A percentile compares a stretch with the other conserved stretches of the same genome.
These are phyloP conservation scores for Tachysurus fulvidraco DNA, from an alignment of 2,113 vertebrate species.

Conservation along the genomic window DNA sequence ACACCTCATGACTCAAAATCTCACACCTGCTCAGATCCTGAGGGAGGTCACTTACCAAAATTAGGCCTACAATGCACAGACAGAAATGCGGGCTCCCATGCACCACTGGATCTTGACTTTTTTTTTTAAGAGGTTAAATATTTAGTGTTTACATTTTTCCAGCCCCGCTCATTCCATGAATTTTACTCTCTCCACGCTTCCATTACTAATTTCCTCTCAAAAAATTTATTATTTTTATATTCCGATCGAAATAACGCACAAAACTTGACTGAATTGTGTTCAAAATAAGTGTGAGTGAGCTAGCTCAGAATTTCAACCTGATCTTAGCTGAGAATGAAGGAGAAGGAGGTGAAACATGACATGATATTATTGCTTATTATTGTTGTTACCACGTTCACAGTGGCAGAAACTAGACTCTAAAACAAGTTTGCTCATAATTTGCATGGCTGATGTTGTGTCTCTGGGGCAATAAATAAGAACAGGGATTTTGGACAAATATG, in stretches of 20 bases:
- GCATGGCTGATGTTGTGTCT: background rate
- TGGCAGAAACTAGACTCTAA: background rate
- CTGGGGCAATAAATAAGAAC: background rate
- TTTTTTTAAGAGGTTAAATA: conserved; percentile 71
- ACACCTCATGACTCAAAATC: conserved; percentile 34
- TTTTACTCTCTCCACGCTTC: conserved; percentile 18
- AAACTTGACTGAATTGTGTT: background rate
- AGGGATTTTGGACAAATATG: background rate
- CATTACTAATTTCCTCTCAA: background rate
- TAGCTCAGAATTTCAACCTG: background rate
- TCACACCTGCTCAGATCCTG: conserved; percentile 70
- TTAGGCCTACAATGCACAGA: conserved; percentile 54
- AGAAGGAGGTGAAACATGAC: background rate
- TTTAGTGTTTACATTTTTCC: conserved; percentile 30
- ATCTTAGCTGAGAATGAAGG: background rate
- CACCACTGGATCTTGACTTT: conserved; percentile 65
- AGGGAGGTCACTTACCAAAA: conserved; percentile 73
- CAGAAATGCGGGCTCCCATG: conserved; percentile 45
- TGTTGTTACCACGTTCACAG: background rate
- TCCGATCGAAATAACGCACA: background rate
- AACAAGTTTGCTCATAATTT: background rate
- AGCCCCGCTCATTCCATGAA: background rate
- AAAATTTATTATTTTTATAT: background rate
- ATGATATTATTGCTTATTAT: background rate
- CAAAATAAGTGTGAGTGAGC: background rate